phyloP scores from a whole-genome alignment of 2,113 vertebrate species.

The Syngnathus typhle region DNA sequence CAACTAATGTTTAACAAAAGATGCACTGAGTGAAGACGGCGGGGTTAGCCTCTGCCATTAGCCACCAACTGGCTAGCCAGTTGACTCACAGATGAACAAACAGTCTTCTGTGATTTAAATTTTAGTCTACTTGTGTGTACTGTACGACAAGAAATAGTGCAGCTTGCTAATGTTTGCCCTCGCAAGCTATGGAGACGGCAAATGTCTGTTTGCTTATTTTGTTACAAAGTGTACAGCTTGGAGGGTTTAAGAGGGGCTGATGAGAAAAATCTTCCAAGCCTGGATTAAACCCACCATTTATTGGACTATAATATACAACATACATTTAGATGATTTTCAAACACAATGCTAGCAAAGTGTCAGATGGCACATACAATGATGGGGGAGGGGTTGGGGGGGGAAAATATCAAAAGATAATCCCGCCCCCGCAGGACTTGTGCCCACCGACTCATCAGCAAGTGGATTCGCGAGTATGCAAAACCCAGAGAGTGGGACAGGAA shows the following conservation, averaged over 20 bases:
- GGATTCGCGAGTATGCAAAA: slow-evolving; percentile 24
- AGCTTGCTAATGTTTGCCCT: background rate
- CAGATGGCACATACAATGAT: slow-evolving; percentile 12
- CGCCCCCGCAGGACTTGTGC: slow-evolving; percentile 24
- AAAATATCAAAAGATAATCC: slow-evolving; percentile 45
- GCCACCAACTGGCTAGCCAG: background rate
- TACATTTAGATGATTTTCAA: background rate
- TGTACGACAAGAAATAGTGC: background rate
- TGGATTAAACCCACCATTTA: background rate
- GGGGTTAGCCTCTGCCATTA: background rate
- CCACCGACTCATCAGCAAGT: slow-evolving; percentile 15
- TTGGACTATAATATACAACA: background rate
- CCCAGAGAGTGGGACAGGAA: slow-evolving; percentile 13
- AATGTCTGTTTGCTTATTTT: background rate
- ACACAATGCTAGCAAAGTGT: slow-evolving; percentile 21
- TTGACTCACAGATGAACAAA: too few species aligned
- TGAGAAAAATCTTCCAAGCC: slow-evolving; percentile 1
- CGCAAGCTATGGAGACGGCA: background rate
- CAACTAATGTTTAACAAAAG: background rate
- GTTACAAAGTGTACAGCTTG: background rate
- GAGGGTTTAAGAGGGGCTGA: background rate
- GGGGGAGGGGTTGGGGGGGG: slow-evolving; percentile 22
- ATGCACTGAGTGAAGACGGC: background rate
- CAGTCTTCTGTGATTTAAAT: too few species aligned
- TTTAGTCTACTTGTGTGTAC: too few species aligned